Percentiles rank a stretch among this genome's conserved stretches.
Evolutionary conservation across 2,797 vertebrate genomes (phyloP).

Genomic region (Cyclura pinguis): DNA sequence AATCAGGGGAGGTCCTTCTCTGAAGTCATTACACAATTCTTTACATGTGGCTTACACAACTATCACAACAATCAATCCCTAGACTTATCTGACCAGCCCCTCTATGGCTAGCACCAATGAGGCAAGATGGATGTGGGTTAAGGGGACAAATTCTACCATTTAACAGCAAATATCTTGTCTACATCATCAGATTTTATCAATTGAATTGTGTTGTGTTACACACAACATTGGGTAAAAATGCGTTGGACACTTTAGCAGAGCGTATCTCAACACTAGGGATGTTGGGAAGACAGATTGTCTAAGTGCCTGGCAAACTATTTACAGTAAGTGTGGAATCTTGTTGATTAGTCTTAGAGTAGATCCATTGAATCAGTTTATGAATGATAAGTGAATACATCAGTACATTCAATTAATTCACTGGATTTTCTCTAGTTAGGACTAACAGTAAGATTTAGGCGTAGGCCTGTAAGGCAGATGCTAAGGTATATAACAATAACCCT

Average conservation of each 20-base stretch:
- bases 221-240: neutral
- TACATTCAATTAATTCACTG: no score
- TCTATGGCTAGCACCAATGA: neutral
- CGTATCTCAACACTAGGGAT: neutral
- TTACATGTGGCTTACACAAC: neutral
- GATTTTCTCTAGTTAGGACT: no score
- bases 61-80: neutral
- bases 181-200: neutral
- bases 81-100: neutral
- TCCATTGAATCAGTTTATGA: no score
- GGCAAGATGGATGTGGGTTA: neutral
- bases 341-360: no score
- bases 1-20: neutral
- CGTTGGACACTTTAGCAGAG: neutral
- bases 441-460: no score
- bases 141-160: no score
- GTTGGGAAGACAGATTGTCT: neutral
- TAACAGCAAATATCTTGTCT: neutral
- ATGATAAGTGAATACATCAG: no score
- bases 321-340: no score
- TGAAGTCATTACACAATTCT: neutral
- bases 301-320: neutral
- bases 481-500: neutral
- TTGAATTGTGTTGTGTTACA: neutral
- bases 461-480: no score